These are phyloP conservation scores for Ochropleura leucogaster DNA, from an alignment of 2,888 invertebrate species.

Conservation along the genomic window DNA sequence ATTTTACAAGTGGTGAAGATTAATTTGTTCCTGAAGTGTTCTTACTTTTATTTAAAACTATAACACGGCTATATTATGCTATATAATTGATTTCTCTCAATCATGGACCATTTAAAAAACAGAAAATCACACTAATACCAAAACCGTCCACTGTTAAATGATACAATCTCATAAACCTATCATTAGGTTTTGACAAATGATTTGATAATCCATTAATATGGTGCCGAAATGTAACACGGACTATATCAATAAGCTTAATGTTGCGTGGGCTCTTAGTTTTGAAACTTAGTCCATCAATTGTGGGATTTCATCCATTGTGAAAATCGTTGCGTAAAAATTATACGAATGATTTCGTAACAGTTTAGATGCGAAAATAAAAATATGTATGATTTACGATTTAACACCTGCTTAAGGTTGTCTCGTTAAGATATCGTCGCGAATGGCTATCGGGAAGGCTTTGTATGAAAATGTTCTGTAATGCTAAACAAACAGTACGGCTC, in stretches of 20 bases:
- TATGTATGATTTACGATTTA: constrained; percentile 61
- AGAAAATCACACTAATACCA: constrained; percentile 18
- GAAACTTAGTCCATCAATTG: constrained; percentile 37
- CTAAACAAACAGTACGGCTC: constrained; percentile 69
- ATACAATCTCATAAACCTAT: constrained; percentile 35
- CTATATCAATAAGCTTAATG: constrained; percentile 42
- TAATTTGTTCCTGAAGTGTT: not conserved
- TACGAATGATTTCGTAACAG: constrained; percentile 16
- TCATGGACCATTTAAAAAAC: constrained; percentile 13
- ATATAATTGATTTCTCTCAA: constrained; percentile 11
- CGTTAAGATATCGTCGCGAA: constrained; percentile 56
- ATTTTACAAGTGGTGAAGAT: constrained; percentile 1
- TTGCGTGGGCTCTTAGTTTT: constrained; percentile 43
- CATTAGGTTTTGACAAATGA: constrained; percentile 38
- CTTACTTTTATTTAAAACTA: not conserved
- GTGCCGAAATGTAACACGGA: constrained; percentile 27
- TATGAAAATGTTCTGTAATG: constrained; percentile 66
- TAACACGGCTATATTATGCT: not conserved
- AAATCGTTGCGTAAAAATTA: constrained; percentile 39
- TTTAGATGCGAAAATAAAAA: constrained; percentile 40
- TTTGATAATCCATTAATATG: constrained; percentile 38
- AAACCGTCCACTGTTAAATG: constrained; percentile 23
- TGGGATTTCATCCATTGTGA: constrained; percentile 41
- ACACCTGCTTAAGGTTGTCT: constrained; percentile 62
- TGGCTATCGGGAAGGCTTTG: constrained; percentile 44